phyloP scores from a whole-genome alignment of 2,113 vertebrate genomes.

The Crotalus horridus region DNA sequence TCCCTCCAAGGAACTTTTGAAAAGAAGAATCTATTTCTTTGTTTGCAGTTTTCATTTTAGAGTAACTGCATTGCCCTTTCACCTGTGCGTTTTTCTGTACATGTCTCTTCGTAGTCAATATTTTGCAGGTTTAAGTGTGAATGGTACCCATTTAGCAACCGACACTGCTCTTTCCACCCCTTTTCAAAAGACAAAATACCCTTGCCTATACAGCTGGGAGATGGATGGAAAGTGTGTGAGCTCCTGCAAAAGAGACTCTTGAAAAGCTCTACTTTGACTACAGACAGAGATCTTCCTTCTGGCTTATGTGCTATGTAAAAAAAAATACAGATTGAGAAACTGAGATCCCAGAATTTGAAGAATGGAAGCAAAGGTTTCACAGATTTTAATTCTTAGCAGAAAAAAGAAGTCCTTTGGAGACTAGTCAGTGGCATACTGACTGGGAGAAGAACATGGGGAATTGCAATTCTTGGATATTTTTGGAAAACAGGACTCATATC shows the following conservation, averaged over 20 bases:
- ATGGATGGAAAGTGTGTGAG: not conserved
- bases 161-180: not conserved
- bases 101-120: not conserved
- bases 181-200: not conserved
- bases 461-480: not conserved
- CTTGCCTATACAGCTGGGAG: not conserved
- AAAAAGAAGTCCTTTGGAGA: not conserved
- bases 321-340: not conserved
- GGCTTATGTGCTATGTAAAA: not conserved
- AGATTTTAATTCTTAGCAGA: not conserved
- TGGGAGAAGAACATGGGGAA: not conserved
- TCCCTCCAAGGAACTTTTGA: slow-evolving; percentile 54
- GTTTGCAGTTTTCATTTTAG: slow-evolving; percentile 53
- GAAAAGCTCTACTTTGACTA: not conserved
- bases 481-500: not conserved
- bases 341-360: not conserved
- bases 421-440: not conserved
- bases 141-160: not conserved
- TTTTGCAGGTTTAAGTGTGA: not conserved
- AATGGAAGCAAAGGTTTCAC: not conserved
- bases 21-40: slow-evolving; percentile 49
- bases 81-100: slow-evolving; percentile 4
- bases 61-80: slow-evolving; percentile 26
- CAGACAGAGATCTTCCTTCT: not conserved
- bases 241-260: not conserved